A percentile compares a stretch with the other conserved stretches of the same genome.
phyloP scores from a whole-genome alignment of 2,113 vertebrate genomes.

The Notarius lentiginosus region DNA sequence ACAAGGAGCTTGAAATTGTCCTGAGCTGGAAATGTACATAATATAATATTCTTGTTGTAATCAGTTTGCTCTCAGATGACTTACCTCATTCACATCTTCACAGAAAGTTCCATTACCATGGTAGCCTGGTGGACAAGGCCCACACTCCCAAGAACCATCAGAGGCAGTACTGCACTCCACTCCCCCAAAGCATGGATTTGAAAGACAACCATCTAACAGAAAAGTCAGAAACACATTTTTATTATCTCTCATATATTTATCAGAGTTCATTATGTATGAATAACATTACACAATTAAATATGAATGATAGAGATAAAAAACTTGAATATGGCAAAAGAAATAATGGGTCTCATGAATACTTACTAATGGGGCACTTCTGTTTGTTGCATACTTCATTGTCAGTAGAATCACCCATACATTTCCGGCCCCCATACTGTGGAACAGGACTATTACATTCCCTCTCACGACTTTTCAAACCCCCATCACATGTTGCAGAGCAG shows the following conservation, averaged over 20 bases:
- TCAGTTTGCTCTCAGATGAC: constrained; percentile 12
- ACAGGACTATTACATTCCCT: constrained; percentile 84
- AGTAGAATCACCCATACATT: constrained; percentile 78
- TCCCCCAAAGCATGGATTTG: constrained; percentile 90
- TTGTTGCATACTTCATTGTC: constrained; percentile 87
- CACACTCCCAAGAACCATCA: constrained; percentile 91
- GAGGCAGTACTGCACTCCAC: constrained; percentile 80
- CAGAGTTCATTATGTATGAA: neutral
- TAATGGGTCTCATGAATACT: constrained; percentile 20
- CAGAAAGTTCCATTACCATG: constrained; percentile 89
- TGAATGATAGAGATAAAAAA: neutral
- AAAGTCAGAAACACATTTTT: neutral
- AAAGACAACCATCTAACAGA: constrained; percentile 84
- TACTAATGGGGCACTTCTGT: constrained; percentile 84
- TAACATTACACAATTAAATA: neutral
- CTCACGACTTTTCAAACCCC: constrained; percentile 83
- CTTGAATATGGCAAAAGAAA: neutral
- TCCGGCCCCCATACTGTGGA: constrained; percentile 84
- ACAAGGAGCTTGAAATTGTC: constrained; percentile 16
- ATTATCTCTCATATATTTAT: neutral
- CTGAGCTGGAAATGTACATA: neutral
- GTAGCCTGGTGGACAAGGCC: constrained; percentile 83
- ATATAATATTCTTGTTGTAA: neutral
- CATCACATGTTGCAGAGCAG: constrained; percentile 86
- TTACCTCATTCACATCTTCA: constrained; percentile 93